A percentile compares a stretch with the other conserved stretches of the same genome.
These are phyloP conservation scores for Eurystomus gularis DNA, from an alignment of 2,113 vertebrate species.

Conservation along the genomic window DNA sequence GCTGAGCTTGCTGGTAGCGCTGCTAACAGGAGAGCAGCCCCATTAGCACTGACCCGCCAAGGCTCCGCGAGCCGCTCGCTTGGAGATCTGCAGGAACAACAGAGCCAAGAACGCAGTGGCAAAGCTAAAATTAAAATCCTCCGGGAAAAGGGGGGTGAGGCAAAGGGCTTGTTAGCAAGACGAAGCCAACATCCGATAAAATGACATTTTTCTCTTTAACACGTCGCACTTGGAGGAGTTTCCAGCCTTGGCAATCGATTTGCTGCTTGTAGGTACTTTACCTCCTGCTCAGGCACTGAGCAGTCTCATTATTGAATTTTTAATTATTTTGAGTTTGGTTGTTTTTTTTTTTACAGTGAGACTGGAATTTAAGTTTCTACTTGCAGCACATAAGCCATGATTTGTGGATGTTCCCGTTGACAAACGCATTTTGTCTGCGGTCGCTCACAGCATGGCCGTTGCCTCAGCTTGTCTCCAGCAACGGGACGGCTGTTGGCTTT, in stretches of 20 bases:
- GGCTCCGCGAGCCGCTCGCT: fast-evolving
- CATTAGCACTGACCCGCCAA: background rate
- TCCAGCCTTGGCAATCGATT: background rate
- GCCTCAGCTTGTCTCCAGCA: background rate
- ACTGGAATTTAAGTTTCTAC: background rate
- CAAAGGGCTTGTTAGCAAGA: background rate
- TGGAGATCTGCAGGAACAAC: background rate
- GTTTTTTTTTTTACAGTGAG: background rate
- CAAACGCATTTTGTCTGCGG: background rate
- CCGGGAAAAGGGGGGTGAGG: background rate
- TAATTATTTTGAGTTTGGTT: background rate
- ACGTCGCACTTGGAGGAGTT: background rate
- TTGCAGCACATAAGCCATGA: fast-evolving
- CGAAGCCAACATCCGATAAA: background rate
- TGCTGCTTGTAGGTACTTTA: background rate
- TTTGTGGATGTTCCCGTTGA: background rate
- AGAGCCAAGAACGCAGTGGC: background rate
- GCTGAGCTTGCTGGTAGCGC: background rate
- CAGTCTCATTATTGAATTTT: background rate
- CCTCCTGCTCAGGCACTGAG: background rate
- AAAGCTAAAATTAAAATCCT: background rate
- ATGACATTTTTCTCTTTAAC: background rate
- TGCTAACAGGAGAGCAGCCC: background rate
- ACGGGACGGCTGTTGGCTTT: fast-evolving
- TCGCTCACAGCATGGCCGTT: fast-evolving